phyloP scores from a whole-genome alignment of 2,113 vertebrate species.

The Oenanthe oenanthe region DNA sequence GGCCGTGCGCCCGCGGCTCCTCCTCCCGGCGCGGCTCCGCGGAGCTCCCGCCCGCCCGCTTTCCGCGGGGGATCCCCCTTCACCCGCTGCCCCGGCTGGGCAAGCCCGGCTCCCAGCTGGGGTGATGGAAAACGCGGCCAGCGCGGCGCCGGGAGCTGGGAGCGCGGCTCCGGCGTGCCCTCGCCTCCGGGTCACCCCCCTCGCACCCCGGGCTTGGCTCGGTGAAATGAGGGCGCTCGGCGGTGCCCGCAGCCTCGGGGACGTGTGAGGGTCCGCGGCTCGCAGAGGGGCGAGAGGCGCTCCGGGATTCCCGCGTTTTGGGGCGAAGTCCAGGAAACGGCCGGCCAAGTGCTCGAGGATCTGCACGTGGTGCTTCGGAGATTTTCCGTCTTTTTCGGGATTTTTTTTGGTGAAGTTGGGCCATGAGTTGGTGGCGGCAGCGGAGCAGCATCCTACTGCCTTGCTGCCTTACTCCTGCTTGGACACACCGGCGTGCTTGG shows the following conservation, averaged over 20 bases:
- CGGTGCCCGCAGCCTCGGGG: background rate
- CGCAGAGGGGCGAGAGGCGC: background rate
- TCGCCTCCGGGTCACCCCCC: background rate
- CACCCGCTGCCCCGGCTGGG: background rate
- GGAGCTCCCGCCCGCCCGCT: background rate
- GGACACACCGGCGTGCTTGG: fast-evolving
- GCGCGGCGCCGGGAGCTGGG: too few relatives aligned
- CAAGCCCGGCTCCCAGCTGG: background rate
- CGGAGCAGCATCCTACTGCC: background rate
- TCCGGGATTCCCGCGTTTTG: background rate
- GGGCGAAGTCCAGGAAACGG: background rate
- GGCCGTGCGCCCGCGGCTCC: background rate
- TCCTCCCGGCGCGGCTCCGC: background rate
- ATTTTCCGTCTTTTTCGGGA: fast-evolving
- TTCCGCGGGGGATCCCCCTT: background rate
- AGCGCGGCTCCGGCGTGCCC: background rate
- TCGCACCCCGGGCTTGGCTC: fast-evolving
- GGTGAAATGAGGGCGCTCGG: fast-evolving
- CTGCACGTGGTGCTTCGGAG: background rate
- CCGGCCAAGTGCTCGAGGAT: background rate
- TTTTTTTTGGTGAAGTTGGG: background rate
- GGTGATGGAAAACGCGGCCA: background rate
- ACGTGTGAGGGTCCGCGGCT: background rate
- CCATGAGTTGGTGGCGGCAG: fast-evolving
- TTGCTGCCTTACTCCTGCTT: background rate